These are phyloP conservation scores for Dicyrtomina minuta DNA, from an alignment of 2,888 invertebrate species.

Conservation along the genomic window DNA sequence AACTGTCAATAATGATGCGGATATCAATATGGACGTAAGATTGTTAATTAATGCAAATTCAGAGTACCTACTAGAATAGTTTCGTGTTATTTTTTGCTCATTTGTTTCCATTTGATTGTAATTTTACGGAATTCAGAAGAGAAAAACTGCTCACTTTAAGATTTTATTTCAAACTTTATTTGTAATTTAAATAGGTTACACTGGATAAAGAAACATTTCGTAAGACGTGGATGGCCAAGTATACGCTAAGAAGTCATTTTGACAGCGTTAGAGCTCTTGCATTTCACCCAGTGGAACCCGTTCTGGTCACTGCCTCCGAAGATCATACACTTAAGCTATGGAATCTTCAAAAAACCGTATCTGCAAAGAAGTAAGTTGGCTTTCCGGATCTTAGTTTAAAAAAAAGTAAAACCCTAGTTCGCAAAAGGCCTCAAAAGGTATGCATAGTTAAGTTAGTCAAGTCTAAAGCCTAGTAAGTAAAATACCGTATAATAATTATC, in stretches of 20 bases:
- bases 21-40: conserved; percentile 80
- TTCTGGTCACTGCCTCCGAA: conserved; percentile 95
- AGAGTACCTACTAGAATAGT: too few relatives aligned
- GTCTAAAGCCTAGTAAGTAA: too few relatives aligned
- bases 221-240: conserved; percentile 96
- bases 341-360: conserved; percentile 98
- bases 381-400: too few relatives aligned
- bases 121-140: too few relatives aligned
- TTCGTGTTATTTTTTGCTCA: not conserved
- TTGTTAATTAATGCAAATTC: not conserved
- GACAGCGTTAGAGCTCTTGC: conserved; percentile 88
- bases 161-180: too few relatives aligned
- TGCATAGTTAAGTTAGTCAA: too few relatives aligned
- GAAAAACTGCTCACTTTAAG: too few relatives aligned
- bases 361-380: conserved; percentile 77
- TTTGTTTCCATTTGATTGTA: not conserved
- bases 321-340: conserved; percentile 98
- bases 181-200: conserved; percentile 59
- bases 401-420: too few relatives aligned
- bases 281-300: conserved; percentile 93
- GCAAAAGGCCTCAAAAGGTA: not conserved
- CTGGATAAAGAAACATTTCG: conserved; percentile 86
- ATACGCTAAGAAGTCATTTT: conserved; percentile 91
- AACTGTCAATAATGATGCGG: conserved; percentile 95
- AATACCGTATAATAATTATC: too few relatives aligned